Evolutionary conservation across 2,797 vertebrate species (phyloP).

Genomic region (Pampus argenteus): DNA sequence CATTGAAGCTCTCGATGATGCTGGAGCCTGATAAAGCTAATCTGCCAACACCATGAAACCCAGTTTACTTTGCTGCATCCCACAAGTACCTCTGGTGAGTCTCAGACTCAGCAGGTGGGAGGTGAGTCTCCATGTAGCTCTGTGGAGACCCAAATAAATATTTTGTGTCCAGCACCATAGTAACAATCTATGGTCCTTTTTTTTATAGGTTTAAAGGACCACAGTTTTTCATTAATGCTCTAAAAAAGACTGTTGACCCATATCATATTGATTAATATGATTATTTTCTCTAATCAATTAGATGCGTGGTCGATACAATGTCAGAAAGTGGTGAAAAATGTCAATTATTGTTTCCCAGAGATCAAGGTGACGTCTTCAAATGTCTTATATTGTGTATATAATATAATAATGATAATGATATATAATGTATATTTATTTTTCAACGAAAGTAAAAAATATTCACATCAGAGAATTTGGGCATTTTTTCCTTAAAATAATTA

Average conservation of each 20-base stretch:
- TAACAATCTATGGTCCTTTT: background rate
- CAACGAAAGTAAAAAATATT: no score
- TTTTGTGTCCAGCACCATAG: background rate
- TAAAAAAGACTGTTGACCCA: background rate
- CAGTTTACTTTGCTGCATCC: background rate
- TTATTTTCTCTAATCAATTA: no score
- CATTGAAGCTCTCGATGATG: background rate
- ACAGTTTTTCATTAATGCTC: background rate
- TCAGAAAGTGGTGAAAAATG: no score
- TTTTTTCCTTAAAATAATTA: no score
- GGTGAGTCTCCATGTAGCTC: background rate
- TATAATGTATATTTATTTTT: no score
- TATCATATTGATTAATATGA: no score
- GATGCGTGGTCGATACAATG: no score
- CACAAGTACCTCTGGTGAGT: background rate
- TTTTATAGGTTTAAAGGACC: background rate
- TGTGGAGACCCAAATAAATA: background rate
- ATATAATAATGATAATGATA: no score
- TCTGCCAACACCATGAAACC: background rate
- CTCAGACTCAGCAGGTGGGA: background rate
- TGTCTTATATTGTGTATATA: no score
- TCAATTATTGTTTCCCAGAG: no score
- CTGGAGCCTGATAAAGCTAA: background rate
- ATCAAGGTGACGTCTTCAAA: no score
- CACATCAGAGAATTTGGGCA: no score